Evolutionary conservation across 2,797 vertebrate genomes (phyloP).

Genomic region (Crax fasciolata): DNA sequence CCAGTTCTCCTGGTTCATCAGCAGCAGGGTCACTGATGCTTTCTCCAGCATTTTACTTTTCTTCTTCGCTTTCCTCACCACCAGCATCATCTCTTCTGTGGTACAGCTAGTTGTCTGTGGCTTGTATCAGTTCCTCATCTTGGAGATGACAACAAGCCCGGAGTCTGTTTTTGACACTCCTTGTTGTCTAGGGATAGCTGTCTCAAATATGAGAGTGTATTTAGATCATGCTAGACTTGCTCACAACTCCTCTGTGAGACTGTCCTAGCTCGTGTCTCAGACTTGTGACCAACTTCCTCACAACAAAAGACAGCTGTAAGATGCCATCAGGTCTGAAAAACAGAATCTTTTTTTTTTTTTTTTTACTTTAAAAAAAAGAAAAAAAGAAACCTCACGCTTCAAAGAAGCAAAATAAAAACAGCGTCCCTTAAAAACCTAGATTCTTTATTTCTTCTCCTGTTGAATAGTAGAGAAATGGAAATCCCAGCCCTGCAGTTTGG

Average conservation of each 20-base stretch:
- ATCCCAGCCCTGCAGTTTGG: neutral
- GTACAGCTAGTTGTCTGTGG: neutral
- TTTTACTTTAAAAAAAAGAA: neutral
- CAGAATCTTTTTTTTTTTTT: slow-evolving; percentile 46
- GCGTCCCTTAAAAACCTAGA: neutral
- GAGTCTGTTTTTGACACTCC: neutral
- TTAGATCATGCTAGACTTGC: slow-evolving; percentile 7
- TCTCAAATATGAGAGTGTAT: neutral
- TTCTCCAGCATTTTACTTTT: slow-evolving; percentile 4
- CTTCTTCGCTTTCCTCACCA: neutral
- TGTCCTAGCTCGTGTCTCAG: neutral
- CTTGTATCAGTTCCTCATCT: neutral
- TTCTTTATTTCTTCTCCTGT: neutral
- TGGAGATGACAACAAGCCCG: neutral
- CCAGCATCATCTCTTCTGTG: neutral
- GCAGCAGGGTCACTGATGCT: neutral
- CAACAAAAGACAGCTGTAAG: slow-evolving; percentile 57
- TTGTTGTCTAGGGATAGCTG: slow-evolving; percentile 13
- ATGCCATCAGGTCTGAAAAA: slow-evolving; percentile 55
- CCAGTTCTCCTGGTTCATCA: neutral
- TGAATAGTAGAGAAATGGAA: neutral
- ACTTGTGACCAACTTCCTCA: slow-evolving; percentile 53
- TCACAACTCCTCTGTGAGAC: slow-evolving; percentile 4
- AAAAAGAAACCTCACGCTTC: neutral
- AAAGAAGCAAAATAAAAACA: slow-evolving; percentile 7